Percentiles rank a stretch among this genome's conserved stretches.
Conservation (phyloP, 1,140 invertebrate genomes). For the Drosophila sproati region DNA sequence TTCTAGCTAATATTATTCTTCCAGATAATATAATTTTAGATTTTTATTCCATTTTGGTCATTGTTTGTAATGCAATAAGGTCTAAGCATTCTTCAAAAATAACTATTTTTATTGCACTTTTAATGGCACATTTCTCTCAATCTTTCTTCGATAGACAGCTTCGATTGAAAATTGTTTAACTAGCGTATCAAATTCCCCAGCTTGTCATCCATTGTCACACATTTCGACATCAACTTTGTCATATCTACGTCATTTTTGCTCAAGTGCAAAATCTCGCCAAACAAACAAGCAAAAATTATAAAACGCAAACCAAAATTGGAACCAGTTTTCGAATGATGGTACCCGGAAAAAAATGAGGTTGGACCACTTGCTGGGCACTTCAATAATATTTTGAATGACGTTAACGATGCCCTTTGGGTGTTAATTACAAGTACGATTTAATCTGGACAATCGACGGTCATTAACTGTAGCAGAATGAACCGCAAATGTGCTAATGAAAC, state of each 20-base stretch:
- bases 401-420: constrained; percentile 82
- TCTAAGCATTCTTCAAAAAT: too few species aligned
- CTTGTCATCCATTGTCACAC: not conserved
- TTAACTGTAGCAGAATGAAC: constrained; percentile 73
- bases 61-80: too few species aligned
- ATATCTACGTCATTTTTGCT: constrained; percentile 39
- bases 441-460: constrained; percentile 78
- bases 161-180: not conserved
- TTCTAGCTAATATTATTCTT: too few species aligned
- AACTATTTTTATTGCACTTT: too few species aligned
- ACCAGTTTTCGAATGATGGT: constrained; percentile 54
- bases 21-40: too few species aligned
- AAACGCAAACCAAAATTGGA: constrained; percentile 10
- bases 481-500: constrained; percentile 72
- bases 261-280: constrained; percentile 21
- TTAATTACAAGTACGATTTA: constrained; percentile 77
- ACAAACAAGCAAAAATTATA: not conserved
- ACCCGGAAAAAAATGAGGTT: constrained; percentile 27
- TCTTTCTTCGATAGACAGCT: not conserved
- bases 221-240: constrained; percentile 22
- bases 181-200: constrained; percentile 23
- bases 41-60: too few species aligned
- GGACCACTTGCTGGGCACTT: constrained; percentile 57
- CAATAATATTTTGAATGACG: constrained; percentile 72
- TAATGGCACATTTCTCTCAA: not conserved